phyloP scores from a whole-genome alignment of 2,113 vertebrate species.

The Addax nasomaculatus region DNA sequence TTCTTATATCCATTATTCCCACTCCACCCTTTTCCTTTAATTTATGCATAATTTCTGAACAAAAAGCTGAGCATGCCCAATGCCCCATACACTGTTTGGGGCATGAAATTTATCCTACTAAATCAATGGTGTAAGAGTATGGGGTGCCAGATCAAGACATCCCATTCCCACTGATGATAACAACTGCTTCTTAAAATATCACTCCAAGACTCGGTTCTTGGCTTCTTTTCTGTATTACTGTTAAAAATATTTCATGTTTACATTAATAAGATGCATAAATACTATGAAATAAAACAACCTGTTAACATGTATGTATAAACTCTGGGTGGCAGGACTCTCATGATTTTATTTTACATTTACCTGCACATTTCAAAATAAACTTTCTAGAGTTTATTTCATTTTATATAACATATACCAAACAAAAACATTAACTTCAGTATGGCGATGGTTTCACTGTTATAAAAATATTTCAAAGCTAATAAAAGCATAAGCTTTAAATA shows the following conservation, averaged over 20 bases:
- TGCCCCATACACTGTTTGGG: background rate
- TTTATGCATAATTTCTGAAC: background rate
- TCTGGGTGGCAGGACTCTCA: background rate
- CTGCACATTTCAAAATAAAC: slow-evolving; percentile 6
- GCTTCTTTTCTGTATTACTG: background rate
- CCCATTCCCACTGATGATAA: background rate
- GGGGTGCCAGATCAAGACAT: background rate
- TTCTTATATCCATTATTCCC: background rate
- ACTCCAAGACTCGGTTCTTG: background rate
- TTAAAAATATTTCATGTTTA: slow-evolving; percentile 8
- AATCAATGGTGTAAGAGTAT: background rate
- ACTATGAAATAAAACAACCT: background rate
- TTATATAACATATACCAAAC: background rate
- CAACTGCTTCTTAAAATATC: background rate
- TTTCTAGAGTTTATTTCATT: background rate
- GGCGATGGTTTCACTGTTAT: background rate
- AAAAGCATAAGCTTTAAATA: background rate
- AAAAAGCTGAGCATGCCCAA: background rate
- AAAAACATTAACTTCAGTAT: background rate
- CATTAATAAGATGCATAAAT: background rate
- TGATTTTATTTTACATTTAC: background rate
- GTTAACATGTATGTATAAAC: background rate
- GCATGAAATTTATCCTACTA: background rate
- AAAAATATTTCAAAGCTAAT: background rate
- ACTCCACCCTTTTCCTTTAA: background rate